Base-by-base conservation (phyloP, 1,140 invertebrate species). In the Chironomus striatipennis region DNA sequence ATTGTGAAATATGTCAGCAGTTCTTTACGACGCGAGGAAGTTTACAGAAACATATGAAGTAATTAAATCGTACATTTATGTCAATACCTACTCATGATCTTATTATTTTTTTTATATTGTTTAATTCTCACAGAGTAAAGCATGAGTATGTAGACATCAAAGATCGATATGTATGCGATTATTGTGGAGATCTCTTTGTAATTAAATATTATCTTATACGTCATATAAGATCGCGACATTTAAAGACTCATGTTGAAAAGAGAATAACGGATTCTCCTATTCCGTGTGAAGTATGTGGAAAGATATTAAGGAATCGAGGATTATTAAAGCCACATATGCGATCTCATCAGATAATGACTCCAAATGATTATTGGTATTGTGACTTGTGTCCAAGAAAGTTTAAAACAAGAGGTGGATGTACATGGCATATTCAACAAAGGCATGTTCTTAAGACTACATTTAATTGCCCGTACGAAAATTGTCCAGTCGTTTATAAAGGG, bases 281-380 rank as follows among this genome's bases (percentile, higher is more conserved):
- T n/a, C 47, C 47, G 1, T 57, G 47, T 15, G 47, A 57, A 5
- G 12, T n/a, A 57, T 57, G 47, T 15, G 47, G 47, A 57, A 57
- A 57, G 15, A 57, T 57, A 12, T 15, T 57, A 12, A 57, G n/a
- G 12, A 57, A 57, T 57, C 12, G 47, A 15, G 47, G 47, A n/a
- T 10, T 57, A n/a, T 57, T 57, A 57, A 57, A 57, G 4, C n/a
- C 47, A 12, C 47, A 57, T 15, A 57, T 57, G 47, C 9, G 47
- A 57, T 57, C 47, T 1, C 47, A 57, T 57, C 47, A 57, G n/a
- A 15, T 57, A n/a, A 57, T 57, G 47, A 57, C 47, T 1, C 12
- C 47, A 57, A n/a, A 57, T 57, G 47, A 57, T 57, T 57, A 57
- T 57, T 57, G 47, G 47, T 57, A 57, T 15, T 57, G 47, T 57